Base-by-base conservation (phyloP, 2,113 vertebrate species). In the Oryzias curvinotus region DNA sequence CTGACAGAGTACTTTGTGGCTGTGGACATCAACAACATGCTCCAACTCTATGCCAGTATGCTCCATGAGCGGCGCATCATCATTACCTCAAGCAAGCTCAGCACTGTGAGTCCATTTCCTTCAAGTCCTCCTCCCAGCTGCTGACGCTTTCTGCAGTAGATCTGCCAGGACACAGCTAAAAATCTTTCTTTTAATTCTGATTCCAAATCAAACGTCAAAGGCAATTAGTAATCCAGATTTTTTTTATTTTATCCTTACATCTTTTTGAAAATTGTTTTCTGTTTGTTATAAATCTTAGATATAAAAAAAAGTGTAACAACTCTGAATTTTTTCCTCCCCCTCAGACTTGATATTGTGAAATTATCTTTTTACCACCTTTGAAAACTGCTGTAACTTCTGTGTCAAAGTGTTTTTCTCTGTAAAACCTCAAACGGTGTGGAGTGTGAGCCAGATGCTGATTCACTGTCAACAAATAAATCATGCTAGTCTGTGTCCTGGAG, bases 1-100 rank as follows among this genome's bases (percentile, higher is more conserved):
- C 92, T 99, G 86, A 98, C 97, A 0, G 96, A 99, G 84, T 99
- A 99, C 91, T 98, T 98, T 85, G 96, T 99, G 85, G 97, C 97
- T 14, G 97, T 99, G 93, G 96, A 98, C 78, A 93, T 96, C 90
- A 95, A 91, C 90, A 98, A 97, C 86, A 99, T 99, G 97, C 93
- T 99, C 83, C 95, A 96, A 78, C 92, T 99, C 74, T 98, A 95
- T 68, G 95, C 96, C 89, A 95, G 94, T 80, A 96, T 98, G 96
- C 92, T 99, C 62, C 95, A 98, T 3, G 96, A 99, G 72, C 93
- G 96, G 43, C 91, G 96, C 77, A 92, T 98, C 91, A 92, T 98
- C 83, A 92, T 99, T 92, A 96, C 96, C 93, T 96, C 95, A 71
- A 94, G 94, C 89, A 99, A 99, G 91, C 92, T 99, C 86, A 98